phyloP scores from a whole-genome alignment of 2,797 vertebrate species.

The Muraenolepis orangiensis region DNA sequence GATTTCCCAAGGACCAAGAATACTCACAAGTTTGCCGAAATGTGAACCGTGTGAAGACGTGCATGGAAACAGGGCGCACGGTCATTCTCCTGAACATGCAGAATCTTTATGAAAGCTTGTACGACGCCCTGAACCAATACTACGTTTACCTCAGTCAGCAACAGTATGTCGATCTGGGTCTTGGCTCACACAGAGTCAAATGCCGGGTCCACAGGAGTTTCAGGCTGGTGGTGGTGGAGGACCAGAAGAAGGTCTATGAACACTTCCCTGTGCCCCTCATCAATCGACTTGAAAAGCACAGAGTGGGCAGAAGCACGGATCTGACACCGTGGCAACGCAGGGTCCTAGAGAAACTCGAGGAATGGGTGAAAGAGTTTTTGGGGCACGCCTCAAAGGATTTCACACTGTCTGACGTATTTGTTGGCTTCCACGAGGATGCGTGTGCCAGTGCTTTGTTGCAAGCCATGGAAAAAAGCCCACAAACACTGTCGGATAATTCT shows the following conservation, averaged over 20 bases:
- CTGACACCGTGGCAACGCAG: slow-evolving; percentile 61
- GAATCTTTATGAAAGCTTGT: slow-evolving; percentile 81
- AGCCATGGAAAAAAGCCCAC: slow-evolving; percentile 44
- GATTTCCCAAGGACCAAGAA: slow-evolving; percentile 80
- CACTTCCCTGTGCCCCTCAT: slow-evolving; percentile 78
- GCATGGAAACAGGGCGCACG: slow-evolving; percentile 79
- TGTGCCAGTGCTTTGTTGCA: slow-evolving; percentile 72
- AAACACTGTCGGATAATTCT: not conserved
- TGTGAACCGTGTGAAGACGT: slow-evolving; percentile 76
- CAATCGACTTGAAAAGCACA: slow-evolving; percentile 80
- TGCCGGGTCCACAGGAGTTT: slow-evolving; percentile 76
- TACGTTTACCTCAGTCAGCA: slow-evolving; percentile 76
- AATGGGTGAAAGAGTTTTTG: slow-evolving; percentile 63
- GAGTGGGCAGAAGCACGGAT: slow-evolving; percentile 73
- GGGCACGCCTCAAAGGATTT: slow-evolving; percentile 39
- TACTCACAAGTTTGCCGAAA: slow-evolving; percentile 78
- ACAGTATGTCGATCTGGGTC: slow-evolving; percentile 79
- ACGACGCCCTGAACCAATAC: slow-evolving; percentile 79
- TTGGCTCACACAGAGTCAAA: slow-evolving; percentile 80
- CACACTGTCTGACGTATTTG: slow-evolving; percentile 64
- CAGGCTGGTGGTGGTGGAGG: slow-evolving; percentile 75
- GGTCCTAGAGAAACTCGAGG: slow-evolving; percentile 61
- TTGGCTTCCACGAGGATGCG: slow-evolving; percentile 74
- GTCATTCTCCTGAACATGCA: slow-evolving; percentile 79
- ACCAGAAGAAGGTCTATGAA: slow-evolving; percentile 76